phyloP scores from a whole-genome alignment of 1,140 invertebrate species.

The Lysiphlebus fabarum region DNA sequence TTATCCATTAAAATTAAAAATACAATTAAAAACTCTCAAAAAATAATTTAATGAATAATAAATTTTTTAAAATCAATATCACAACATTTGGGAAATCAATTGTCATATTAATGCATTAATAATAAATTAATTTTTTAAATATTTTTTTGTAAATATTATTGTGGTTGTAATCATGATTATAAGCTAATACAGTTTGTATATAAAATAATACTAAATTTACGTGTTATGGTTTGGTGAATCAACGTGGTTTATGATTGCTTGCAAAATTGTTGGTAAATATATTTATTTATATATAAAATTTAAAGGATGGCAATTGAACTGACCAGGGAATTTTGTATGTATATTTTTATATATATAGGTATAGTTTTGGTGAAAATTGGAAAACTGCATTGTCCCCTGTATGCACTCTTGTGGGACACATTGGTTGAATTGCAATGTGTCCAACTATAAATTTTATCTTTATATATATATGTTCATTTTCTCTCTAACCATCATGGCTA shows the following conservation, averaged over 20 bases:
- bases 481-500: not conserved
- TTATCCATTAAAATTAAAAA: too few species aligned
- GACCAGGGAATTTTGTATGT: constrained; percentile 1
- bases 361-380: not conserved
- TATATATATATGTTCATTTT: not conserved
- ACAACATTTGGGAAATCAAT: constrained; percentile 10
- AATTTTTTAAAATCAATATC: constrained; percentile 21
- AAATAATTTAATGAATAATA: constrained; percentile 3
- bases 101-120: constrained; percentile 19
- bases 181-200: constrained; percentile 13
- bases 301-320: not conserved
- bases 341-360: not conserved
- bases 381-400: not conserved
- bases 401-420: constrained; percentile 18
- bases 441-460: constrained; percentile 15
- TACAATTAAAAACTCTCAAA: too few species aligned
- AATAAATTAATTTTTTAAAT: constrained; percentile 10
- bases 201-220: constrained; percentile 42
- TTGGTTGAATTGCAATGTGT: constrained; percentile 3
- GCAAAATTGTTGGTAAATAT: constrained; percentile 24
- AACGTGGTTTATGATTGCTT: constrained; percentile 45
- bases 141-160: constrained; percentile 11
- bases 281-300: too few species aligned
- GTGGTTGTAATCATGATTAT: not conserved
- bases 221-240: constrained; percentile 35